Percentiles rank a stretch among this genome's conserved stretches.
Conservation (phyloP, 2,113 vertebrate species). For the Eurystomus gularis region DNA sequence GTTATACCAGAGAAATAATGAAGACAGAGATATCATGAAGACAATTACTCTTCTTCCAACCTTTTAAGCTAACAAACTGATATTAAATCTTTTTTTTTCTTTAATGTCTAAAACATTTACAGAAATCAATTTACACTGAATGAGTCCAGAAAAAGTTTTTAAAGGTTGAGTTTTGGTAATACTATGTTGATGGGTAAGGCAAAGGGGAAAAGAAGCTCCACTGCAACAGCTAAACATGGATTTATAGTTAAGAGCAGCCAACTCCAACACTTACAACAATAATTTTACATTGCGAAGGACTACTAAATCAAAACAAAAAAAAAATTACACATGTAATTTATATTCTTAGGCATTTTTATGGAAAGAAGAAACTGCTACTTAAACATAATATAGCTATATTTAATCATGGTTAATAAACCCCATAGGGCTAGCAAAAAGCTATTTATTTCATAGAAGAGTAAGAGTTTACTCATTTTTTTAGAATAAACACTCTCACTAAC, state of each 20-base stretch:
- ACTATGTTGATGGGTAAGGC: neutral
- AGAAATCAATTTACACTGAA: neutral
- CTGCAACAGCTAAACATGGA: neutral
- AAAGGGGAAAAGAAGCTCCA: neutral
- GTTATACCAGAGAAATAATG: neutral
- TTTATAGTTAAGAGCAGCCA: neutral
- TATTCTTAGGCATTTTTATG: neutral
- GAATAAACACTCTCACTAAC: neutral
- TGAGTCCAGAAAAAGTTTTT: neutral
- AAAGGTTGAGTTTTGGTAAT: neutral
- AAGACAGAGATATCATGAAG: neutral
- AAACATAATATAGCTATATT: neutral
- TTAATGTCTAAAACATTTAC: neutral
- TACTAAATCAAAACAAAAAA: neutral
- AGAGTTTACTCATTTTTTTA: neutral
- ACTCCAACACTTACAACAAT: neutral
- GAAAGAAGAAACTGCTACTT: neutral
- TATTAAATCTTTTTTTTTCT: neutral
- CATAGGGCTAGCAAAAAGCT: neutral
- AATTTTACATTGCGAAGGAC: neutral
- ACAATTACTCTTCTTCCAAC: neutral
- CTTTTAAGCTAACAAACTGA: neutral
- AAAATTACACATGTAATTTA: neutral
- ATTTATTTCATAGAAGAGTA: neutral
- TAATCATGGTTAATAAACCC: slow-evolving; percentile 2